phyloP scores from a whole-genome alignment of 1,140 invertebrate species.

The Battus philenor region DNA sequence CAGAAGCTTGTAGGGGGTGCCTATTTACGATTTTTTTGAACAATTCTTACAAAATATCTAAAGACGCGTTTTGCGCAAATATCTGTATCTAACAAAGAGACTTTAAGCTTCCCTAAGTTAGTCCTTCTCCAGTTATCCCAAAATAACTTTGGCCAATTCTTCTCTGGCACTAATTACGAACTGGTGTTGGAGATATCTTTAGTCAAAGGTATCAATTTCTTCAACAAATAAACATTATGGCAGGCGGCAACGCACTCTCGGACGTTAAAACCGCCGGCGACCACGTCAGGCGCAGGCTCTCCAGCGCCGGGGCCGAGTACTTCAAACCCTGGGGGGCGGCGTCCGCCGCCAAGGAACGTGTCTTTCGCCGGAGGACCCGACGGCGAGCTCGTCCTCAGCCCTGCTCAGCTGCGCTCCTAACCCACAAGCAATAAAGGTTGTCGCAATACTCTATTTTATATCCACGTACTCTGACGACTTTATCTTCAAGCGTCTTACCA shows the following conservation, averaged over 20 bases:
- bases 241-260: constrained; percentile 6
- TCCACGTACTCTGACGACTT: constrained; percentile 29
- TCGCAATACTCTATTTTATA: constrained; percentile 42
- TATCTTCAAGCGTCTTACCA: constrained; percentile 16
- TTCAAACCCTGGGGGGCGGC: constrained; percentile 18
- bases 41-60: no score
- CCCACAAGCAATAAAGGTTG: constrained; percentile 47
- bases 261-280: constrained; percentile 5
- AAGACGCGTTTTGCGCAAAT: no score
- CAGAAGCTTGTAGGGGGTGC: no score
- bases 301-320: constrained; percentile 11
- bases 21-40: no score
- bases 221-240: no score
- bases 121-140: no score
- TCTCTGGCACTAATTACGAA: no score
- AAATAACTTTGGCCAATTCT: no score
- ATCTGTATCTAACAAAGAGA: no score
- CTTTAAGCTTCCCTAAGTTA: no score
- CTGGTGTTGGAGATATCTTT: no score
- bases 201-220: no score
- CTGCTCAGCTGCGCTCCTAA: constrained; percentile 65
- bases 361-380: constrained; percentile 61
- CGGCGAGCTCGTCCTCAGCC: constrained; percentile 64
- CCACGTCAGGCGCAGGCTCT: constrained; percentile 3
- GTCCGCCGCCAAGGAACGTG: constrained; percentile 62